A percentile compares a stretch with the other conserved stretches of the same genome.
Evolutionary conservation across 2,888 invertebrate genomes (phyloP).

Genomic region (Apamea monoglypha): DNA sequence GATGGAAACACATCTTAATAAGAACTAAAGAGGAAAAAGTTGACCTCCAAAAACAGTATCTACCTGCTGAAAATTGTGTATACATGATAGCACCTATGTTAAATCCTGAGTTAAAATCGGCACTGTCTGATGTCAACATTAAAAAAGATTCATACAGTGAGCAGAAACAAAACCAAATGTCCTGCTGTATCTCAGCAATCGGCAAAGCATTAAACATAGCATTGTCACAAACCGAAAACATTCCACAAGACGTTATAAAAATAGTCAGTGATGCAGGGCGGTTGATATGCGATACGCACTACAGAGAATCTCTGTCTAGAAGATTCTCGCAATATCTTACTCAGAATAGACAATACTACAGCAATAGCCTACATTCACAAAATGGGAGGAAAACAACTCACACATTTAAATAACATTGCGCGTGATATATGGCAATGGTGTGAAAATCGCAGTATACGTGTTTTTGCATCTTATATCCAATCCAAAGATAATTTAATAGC

Average conservation of each 20-base stretch:
- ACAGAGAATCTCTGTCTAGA: constrained; percentile 28
- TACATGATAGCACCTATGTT: constrained; percentile 48
- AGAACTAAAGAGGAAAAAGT: constrained; percentile 8
- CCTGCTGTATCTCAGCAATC: constrained; percentile 43
- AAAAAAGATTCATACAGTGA: constrained; percentile 50
- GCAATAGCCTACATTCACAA: too few relatives aligned
- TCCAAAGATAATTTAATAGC: too few relatives aligned
- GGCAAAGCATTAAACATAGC: constrained; percentile 34
- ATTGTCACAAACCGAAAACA: constrained; percentile 4
- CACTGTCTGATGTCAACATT: constrained; percentile 1
- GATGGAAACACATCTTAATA: constrained; percentile 22
- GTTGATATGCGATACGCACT: constrained; percentile 45
- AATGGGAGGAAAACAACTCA: too few relatives aligned
- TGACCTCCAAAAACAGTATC: constrained; percentile 38
- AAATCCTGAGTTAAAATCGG: constrained; percentile 50
- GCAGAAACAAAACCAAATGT: constrained; percentile 49
- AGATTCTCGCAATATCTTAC: too few relatives aligned
- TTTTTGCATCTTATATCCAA: too few relatives aligned
- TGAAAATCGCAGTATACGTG: too few relatives aligned
- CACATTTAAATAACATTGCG: too few relatives aligned
- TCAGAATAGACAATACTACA: too few relatives aligned
- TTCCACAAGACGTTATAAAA: constrained; percentile 42
- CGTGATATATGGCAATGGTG: too few relatives aligned
- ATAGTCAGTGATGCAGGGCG: constrained; percentile 48
- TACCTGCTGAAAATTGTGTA: constrained; percentile 47